Evolutionary conservation across 2,888 invertebrate genomes (phyloP), one percentile per base, ranked within the genome.

Genomic region (Leucoma salicis): DNA sequence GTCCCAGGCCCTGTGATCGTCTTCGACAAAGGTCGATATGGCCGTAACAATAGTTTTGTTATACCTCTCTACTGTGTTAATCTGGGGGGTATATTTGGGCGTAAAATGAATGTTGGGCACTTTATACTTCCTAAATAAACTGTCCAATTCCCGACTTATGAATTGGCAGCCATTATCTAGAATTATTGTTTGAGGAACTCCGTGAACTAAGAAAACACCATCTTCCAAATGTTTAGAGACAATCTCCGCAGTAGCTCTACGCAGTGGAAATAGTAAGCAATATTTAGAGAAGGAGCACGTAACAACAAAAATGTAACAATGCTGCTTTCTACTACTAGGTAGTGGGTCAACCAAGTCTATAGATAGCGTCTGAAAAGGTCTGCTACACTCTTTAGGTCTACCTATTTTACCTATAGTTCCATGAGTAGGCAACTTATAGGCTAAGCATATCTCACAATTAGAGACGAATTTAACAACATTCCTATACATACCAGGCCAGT

Each of bases 111-210:
- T 12, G 7, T 60, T 51, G 10, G 62, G 61, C 0, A 68, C 29
- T 3, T 57, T 59, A 16, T 63, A 64, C 13, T 44, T 49, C 3
- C 33, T 27, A n/a, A 60, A 42, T 0, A 63, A n/a, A 0, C 5
- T 13, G 4, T 45, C 27, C 0, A 46, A 3, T 0, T 31, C 28
- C 1, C 14, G 12, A 12, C 60, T 46, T 10, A 40, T 42, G 18
- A 64, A 66, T 35, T 68, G 65, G 1, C 7, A 36, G 0, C 63
- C 63, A 29, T 67, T 65, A 10, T 63, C 64, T 14, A 59, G 2
- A 0, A 63, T 29, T 0, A 67, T 37, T 0, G 59, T 62, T n/a
- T 51, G 46, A 0, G 63, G 58, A 3, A 67, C 32, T 2, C 65
- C 70, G 16, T 66, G 66, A 0, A 63, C 39, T 0, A 67, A 15